Evolutionary conservation across 64 coral and sea anemone genomes (phyloP).

Genomic region (Cladopsammia gracilis): DNA sequence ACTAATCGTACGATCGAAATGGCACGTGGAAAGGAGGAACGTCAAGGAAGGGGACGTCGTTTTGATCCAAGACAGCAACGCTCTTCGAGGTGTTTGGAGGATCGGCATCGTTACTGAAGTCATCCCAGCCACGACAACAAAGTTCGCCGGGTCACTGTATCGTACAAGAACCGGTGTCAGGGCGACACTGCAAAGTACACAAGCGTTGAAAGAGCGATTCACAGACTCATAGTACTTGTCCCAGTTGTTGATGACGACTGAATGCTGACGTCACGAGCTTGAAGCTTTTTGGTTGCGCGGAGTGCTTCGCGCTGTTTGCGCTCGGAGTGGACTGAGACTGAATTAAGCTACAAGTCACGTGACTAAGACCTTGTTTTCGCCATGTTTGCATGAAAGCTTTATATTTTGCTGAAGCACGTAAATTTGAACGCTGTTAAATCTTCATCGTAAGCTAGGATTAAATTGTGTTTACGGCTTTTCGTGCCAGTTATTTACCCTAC

Average conservation of each 20-base stretch:
- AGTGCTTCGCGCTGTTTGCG: no score
- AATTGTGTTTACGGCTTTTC: no score
- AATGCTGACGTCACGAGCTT: background rate
- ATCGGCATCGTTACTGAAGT: conserved; percentile 3
- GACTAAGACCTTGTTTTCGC: no score
- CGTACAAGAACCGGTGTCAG: conserved; percentile 5
- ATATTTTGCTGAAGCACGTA: no score
- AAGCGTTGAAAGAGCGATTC: background rate
- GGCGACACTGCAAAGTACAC: background rate
- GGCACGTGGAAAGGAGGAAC: conserved; percentile 32
- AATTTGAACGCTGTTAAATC: no score
- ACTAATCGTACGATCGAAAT: conserved; percentile 19
- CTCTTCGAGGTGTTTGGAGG: conserved; percentile 26
- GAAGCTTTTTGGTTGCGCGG: background rate
- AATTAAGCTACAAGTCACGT: no score
- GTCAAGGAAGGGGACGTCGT: conserved; percentile 46
- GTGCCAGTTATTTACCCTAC: no score
- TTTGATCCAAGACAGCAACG: conserved; percentile 50
- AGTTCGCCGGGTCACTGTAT: background rate
- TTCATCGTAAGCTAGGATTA: no score
- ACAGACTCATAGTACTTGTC: background rate
- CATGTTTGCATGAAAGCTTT: no score
- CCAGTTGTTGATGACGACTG: background rate
- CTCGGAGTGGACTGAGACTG: no score
- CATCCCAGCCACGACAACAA: conserved; percentile 1